A percentile compares a stretch with the other conserved stretches of the same genome.
phyloP scores from a whole-genome alignment of 2,113 vertebrate genomes.

The Parus major region DNA sequence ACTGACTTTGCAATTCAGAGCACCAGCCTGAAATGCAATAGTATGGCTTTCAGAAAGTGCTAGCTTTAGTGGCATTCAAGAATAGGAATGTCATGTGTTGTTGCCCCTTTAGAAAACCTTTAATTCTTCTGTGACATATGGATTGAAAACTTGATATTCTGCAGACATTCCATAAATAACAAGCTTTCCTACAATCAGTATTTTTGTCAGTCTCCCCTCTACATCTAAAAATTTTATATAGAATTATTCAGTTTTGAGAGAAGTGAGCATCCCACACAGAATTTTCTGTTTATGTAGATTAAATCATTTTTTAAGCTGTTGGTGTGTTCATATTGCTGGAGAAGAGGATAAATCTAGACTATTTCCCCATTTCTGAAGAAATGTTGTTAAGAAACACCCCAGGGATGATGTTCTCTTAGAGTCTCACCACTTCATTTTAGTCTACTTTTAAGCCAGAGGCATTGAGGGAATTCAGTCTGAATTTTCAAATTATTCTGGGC shows the following conservation, averaged over 20 bases:
- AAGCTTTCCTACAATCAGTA: not conserved
- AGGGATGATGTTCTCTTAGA: not conserved
- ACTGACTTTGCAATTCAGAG: not conserved
- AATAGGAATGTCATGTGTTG: not conserved
- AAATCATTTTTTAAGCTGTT: not conserved
- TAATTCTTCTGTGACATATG: constrained; percentile 1
- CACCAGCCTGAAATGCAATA: not conserved
- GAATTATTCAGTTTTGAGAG: not conserved
- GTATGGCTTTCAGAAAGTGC: not conserved
- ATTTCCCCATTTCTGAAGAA: not conserved
- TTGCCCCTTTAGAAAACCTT: constrained; percentile 10
- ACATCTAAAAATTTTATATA: not conserved
- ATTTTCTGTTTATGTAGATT: constrained; percentile 8
- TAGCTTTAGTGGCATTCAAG: not conserved
- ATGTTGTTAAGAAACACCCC: not conserved
- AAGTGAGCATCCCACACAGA: not conserved
- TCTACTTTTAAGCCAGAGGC: not conserved
- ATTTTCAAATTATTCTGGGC: not conserved
- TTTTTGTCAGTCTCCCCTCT: not conserved
- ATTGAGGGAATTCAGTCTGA: not conserved
- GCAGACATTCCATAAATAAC: not conserved
- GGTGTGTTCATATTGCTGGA: not conserved
- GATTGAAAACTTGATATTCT: not conserved
- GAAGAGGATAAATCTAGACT: not conserved
- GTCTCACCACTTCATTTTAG: not conserved